These are phyloP conservation scores for Enteromius argenteus DNA, from an alignment of 2,797 vertebrate species.

Conservation along the genomic window DNA sequence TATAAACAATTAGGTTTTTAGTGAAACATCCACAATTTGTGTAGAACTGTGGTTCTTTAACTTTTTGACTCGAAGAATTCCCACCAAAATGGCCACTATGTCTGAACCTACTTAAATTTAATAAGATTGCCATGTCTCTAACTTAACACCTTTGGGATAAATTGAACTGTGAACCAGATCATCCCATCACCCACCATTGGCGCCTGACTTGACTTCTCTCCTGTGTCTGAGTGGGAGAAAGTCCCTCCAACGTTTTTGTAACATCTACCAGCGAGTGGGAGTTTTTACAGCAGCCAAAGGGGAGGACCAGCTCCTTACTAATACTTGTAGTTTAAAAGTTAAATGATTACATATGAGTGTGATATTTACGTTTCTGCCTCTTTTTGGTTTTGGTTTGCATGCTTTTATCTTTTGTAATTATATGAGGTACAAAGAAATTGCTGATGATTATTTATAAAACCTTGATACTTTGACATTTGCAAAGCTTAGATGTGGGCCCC, in stretches of 20 bases:
- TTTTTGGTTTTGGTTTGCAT: not conserved
- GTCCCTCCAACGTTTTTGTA: not conserved
- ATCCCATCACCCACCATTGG: not conserved
- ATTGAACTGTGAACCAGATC: not conserved
- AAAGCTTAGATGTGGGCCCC: not conserved
- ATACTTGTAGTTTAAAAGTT: not conserved
- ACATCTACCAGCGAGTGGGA: not conserved
- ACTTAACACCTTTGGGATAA: not conserved
- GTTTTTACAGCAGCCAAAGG: not conserved
- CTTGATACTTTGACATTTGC: not conserved
- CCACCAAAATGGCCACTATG: not conserved
- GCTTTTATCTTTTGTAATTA: not conserved
- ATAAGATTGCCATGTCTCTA: not conserved
- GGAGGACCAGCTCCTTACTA: not conserved
- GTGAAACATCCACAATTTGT: not conserved
- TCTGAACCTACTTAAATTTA: not conserved
- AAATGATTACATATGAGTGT: not conserved
- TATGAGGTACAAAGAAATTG: not conserved
- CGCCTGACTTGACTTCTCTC: not conserved
- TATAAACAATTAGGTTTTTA: not conserved
- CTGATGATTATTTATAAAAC: not conserved
- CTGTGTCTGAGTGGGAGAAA: constrained; percentile 1
- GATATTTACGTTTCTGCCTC: not conserved
- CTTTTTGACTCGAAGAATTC: not conserved
- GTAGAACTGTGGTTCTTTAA: not conserved